Base-by-base conservation (phyloP, 2,113 vertebrate species). In the Paralichthys olivaceus region DNA sequence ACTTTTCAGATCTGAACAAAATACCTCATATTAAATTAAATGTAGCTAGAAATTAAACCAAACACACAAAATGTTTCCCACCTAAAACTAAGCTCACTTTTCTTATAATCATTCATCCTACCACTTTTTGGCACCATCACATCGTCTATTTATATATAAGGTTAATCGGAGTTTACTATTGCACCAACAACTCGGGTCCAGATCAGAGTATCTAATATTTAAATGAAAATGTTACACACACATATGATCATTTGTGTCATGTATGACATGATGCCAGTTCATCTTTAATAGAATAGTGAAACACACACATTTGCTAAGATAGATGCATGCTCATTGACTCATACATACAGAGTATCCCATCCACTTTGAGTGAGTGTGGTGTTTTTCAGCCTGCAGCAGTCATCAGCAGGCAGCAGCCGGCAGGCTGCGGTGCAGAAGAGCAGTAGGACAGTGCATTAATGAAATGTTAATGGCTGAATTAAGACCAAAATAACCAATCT, bases 381-480 rank as follows among this genome's bases (percentile, higher is more conserved):
- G 78, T 78, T 77, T 34, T 75, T 76, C 75, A 72, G 88, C 86
- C 79, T 37, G 83, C 90, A 89, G 93, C 93, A 90, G 91, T 93
- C 95, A 96, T 96, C 96, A 96, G 96, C 96, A 94, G 94, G 75
- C 84, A 43, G 93, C 86, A 90, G 94, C 94, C 94, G 91, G 87
- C 93, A 94, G 75, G 86, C 93, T 85, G 90, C 69, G 93, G 80
- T 19, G 86, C 83, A 60, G 69, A 65, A 94, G 88, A 95, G 94
- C 93, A 94, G 96, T 93, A 96, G 96, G 96, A 95, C 94, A 68
- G 93, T 94, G 93, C 94, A 95, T 98, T 98, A 99, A 97, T 96
- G 96, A 96, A 98, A 96, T 95, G 96, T 96, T 99, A 99, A 99
- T 99, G 97, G 96, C 95, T 94, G 96, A 96, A 97, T 97, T 96